phyloP scores from a whole-genome alignment of 2,797 vertebrate genomes.

The Tragelaphus oryx region DNA sequence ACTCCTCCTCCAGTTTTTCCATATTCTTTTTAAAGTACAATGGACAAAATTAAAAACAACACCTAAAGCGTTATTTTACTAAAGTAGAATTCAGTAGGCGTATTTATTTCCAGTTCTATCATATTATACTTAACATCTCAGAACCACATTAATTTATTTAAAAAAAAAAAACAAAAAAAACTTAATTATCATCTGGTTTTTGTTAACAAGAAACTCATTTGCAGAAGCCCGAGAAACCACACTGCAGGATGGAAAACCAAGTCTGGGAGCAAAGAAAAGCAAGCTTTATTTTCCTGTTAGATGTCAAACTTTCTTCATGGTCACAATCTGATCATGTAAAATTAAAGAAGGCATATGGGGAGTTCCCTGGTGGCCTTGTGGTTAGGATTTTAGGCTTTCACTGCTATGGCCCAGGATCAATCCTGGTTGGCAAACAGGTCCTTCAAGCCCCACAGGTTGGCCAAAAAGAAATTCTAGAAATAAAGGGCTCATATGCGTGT shows the following conservation, averaged over 20 bases:
- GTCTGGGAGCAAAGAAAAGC: not conserved
- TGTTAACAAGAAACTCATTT: slow-evolving; percentile 24
- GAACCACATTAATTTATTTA: not conserved
- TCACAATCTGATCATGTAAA: not conserved
- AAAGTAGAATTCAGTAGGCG: not conserved
- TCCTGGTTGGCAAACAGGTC: not conserved
- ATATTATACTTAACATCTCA: not conserved
- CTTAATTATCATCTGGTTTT: slow-evolving; percentile 17
- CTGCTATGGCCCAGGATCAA: not conserved
- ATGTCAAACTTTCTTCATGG: not conserved
- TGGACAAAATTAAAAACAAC: not conserved
- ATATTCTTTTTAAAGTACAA: slow-evolving; percentile 1
- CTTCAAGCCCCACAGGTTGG: not conserved
- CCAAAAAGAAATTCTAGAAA: not conserved
- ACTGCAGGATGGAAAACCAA: not conserved
- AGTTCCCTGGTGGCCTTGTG: not conserved
- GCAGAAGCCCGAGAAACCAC: slow-evolving; percentile 29
- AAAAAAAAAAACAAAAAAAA: not conserved
- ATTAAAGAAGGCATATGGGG: not conserved
- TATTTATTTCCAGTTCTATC: not conserved
- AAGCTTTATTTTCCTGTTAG: not conserved
- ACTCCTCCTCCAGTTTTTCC: not conserved
- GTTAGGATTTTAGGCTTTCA: not conserved
- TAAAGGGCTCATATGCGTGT: not conserved
- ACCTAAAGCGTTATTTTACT: not conserved